Evolutionary conservation across 2,113 vertebrate species (phyloP).

Genomic region (Pseudopipra pipra): DNA sequence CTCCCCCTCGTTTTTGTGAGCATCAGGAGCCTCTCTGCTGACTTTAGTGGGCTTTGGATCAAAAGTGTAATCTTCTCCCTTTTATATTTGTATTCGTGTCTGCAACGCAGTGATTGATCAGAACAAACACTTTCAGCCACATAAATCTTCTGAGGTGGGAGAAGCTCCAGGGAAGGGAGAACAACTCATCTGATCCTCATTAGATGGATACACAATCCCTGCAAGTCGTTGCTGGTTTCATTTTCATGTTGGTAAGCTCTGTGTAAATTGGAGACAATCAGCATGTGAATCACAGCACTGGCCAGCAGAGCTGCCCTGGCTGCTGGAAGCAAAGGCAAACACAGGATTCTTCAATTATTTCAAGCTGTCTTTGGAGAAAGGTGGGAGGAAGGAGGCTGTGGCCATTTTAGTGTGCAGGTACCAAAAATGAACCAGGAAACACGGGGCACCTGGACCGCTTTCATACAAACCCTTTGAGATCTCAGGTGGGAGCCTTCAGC

Average conservation of each 20-base stretch:
- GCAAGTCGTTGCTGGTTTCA: background rate
- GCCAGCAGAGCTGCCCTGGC: background rate
- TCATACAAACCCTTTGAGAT: background rate
- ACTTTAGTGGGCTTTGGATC: background rate
- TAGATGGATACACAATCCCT: background rate
- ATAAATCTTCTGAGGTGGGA: slow-evolving; percentile 21
- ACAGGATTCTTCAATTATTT: background rate
- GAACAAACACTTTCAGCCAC: background rate
- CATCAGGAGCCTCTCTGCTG: background rate
- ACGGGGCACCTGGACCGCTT: background rate
- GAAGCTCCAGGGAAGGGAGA: slow-evolving; percentile 23
- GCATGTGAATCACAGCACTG: background rate
- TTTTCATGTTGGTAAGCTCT: background rate
- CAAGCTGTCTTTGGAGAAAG: background rate
- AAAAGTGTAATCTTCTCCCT: background rate
- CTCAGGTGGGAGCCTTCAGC: background rate
- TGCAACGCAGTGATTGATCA: slow-evolving; percentile 2
- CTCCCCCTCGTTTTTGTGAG: background rate
- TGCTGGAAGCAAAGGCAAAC: background rate
- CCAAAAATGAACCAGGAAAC: background rate
- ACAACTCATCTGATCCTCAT: slow-evolving; percentile 24
- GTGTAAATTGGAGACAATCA: background rate
- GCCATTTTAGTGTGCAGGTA: background rate
- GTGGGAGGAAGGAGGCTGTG: background rate
- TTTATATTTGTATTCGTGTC: background rate